Percentiles rank a stretch among this genome's conserved stretches.
These are phyloP conservation scores for Ceuthmochares aereus DNA, from an alignment of 2,113 vertebrate species.

Conservation along the genomic window DNA sequence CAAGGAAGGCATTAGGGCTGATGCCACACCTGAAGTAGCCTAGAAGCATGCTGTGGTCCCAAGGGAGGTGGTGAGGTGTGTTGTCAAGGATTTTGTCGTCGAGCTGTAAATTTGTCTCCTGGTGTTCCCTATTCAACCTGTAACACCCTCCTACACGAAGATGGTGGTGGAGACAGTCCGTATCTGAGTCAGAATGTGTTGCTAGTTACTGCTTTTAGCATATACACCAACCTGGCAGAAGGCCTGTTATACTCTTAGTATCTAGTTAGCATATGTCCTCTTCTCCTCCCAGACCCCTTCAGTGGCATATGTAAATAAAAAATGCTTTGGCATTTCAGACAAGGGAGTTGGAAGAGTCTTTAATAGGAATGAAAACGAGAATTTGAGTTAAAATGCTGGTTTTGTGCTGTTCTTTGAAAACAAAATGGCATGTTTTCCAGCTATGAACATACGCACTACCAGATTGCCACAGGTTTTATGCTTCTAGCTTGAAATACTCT, in stretches of 20 bases:
- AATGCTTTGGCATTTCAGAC: not conserved
- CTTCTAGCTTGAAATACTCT: not conserved
- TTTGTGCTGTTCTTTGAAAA: not conserved
- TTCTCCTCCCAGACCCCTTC: not conserved
- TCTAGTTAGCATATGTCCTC: not conserved
- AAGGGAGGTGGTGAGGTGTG: not conserved
- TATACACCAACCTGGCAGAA: not conserved
- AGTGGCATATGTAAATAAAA: not conserved
- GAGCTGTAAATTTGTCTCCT: not conserved
- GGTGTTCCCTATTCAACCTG: not conserved
- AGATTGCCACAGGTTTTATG: not conserved
- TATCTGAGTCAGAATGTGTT: not conserved
- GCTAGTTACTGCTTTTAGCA: not conserved
- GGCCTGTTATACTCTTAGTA: not conserved
- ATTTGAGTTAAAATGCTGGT: not conserved
- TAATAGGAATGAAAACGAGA: not conserved
- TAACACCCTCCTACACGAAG: not conserved
- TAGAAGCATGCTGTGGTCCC: not conserved
- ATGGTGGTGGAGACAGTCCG: not conserved
- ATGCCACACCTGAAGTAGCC: not conserved
- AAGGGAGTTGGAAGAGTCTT: not conserved
- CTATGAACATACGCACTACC: rapidly evolving
- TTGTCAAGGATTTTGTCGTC: not conserved
- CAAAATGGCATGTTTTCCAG: not conserved
- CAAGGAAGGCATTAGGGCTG: not conserved